Evolutionary conservation across 2,113 vertebrate species (phyloP).

Genomic region (Gadus chalcogrammus): DNA sequence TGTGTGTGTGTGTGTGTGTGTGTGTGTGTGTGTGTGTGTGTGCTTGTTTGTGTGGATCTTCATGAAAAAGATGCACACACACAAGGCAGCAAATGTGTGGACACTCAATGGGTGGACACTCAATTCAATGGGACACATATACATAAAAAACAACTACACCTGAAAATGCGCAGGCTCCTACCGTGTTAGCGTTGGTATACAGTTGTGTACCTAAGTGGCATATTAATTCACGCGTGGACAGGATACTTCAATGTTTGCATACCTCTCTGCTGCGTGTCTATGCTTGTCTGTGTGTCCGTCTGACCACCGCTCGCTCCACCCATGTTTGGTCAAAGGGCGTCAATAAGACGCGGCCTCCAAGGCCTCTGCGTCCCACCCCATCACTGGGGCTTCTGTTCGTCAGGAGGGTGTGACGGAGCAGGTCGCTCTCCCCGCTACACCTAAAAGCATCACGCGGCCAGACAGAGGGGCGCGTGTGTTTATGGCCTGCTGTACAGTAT

Average conservation of each 20-base stretch:
- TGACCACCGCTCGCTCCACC: not conserved
- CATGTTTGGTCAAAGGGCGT: slow-evolving; percentile 51
- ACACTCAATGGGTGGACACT: not conserved
- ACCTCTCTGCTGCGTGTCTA: not conserved
- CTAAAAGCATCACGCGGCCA: slow-evolving; percentile 25
- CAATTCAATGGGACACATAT: too few species aligned
- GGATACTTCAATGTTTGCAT: not conserved
- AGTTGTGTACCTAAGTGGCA: not conserved
- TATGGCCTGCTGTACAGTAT: not conserved
- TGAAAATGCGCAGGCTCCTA: too few species aligned
- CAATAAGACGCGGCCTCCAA: slow-evolving; percentile 53
- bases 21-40: not conserved
- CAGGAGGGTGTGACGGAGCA: slow-evolving; percentile 17
- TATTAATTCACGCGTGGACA: not conserved
- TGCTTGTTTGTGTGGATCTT: not conserved
- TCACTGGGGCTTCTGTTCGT: slow-evolving; percentile 51
- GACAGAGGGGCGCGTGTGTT: slow-evolving; percentile 41
- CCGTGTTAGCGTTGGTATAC: not conserved
- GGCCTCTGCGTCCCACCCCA: slow-evolving; percentile 28
- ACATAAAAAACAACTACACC: too few species aligned
- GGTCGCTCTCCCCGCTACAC: slow-evolving; percentile 13
- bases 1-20: too few species aligned
- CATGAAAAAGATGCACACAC: too few species aligned
- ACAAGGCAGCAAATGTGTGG: not conserved
- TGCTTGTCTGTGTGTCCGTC: slow-evolving; percentile 4